A percentile compares a stretch with the other conserved stretches of the same genome.
Conservation (phyloP, 2,888 invertebrate genomes). For the Torymus tubicola region DNA sequence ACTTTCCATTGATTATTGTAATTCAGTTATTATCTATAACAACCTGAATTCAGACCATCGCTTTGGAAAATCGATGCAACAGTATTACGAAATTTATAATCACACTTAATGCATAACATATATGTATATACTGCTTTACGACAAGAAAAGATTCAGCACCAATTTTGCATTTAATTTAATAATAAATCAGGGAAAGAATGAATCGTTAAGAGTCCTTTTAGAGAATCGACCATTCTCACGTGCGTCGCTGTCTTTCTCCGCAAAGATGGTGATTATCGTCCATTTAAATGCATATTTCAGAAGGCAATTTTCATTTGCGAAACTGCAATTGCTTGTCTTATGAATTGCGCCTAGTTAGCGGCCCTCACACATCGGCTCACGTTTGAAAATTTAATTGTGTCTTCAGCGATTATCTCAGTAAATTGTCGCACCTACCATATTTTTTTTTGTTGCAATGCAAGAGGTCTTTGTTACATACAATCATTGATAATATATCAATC, state of each 20-base stretch:
- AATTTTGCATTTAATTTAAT: neutral
- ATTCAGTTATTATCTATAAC: no score
- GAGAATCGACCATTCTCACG: constrained; percentile 9
- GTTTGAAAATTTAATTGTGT: constrained; percentile 11
- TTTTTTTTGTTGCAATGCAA: no score
- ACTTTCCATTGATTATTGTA: no score
- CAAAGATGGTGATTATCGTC: constrained; percentile 14
- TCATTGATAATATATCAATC: no score
- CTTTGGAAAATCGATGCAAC: neutral
- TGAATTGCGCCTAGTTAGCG: constrained; percentile 3
- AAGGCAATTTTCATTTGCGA: constrained; percentile 31
- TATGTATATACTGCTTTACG: no score
- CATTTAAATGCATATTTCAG: constrained; percentile 31
- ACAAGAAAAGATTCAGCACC: no score
- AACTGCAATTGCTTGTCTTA: constrained; percentile 35
- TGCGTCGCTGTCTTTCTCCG: neutral
- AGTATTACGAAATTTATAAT: neutral
- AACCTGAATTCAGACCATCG: neutral
- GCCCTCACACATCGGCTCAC: neutral
- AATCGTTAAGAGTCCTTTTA: neutral
- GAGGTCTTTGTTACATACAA: no score
- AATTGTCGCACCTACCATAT: neutral
- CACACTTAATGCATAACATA: no score
- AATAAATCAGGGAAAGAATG: constrained; percentile 11
- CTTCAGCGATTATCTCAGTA: constrained; percentile 1